Base-by-base conservation (phyloP, 2,113 vertebrate genomes). In the Melanotaenia duboulayi region DNA sequence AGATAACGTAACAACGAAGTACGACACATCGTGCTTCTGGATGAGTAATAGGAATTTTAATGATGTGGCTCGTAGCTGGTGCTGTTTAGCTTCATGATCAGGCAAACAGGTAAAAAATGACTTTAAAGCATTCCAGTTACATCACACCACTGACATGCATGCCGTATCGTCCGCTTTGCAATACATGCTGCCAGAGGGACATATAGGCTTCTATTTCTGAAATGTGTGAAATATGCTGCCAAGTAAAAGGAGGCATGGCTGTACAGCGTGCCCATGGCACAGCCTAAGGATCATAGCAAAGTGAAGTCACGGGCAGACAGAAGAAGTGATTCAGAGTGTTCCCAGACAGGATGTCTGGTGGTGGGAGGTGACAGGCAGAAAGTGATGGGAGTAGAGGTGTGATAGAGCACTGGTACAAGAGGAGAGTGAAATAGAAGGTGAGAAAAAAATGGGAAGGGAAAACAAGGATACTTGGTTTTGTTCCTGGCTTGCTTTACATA, bases 321-420 rank as follows among this genome's bases (percentile, higher is more conserved):
- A 68, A 82, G 90, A 87, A 90, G 78, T 70, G 22, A 51, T 61
- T 73, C 62, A 81, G 82, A 78, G 88, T 86, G 78, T 74, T 87
- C 74, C 62, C 66, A 88, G 87, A 89, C 82, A 87, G 85, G 81
- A 89, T 86, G 87, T 89, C 84, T 88, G 88, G 72, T 78, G 66
- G 90, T 85, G 82, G 89, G 89, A 88, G 79, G 84, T 84, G 88
- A 83, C 85, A 88, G 84, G 82, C 82, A 32, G 85, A 75, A 82
- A 87, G 76, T n/a, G 82, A 81, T 82, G 83, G 68, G 75, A 81
- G 82, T 51, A 65, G 83, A 89, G 80, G 83, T 85, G 87, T 79
- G 87, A 89, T 74, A 16, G 81, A 83, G 85, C 76, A 63, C 60
- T 61, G 69, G 87, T 71, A 86, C 74, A 63, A 81, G 76, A 80